A percentile compares a stretch with the other conserved stretches of the same genome.
Evolutionary conservation across 64 coral and sea anemone species (phyloP).

Genomic region (Pachyseris speciosa): DNA sequence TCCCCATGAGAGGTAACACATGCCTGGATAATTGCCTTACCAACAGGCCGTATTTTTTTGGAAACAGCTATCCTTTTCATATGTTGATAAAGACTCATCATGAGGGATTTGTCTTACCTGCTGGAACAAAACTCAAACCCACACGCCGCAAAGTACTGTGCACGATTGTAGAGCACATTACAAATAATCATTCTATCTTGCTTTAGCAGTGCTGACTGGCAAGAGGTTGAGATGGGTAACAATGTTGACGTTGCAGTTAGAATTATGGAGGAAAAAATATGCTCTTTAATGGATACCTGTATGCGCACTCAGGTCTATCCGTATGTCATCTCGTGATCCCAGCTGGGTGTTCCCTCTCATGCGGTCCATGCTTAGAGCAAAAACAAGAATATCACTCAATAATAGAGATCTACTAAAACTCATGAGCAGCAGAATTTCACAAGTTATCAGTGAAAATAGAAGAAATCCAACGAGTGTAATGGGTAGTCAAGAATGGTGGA

Average conservation of each 20-base stretch:
- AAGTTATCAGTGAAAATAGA: slow-evolving; percentile 47
- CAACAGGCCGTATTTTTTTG: slow-evolving; percentile 24
- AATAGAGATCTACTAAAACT: slow-evolving; percentile 31
- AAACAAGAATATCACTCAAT: slow-evolving; percentile 31
- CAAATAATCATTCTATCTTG: slow-evolving; percentile 48
- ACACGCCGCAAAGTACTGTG: slow-evolving; percentile 5
- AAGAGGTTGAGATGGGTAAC: slow-evolving; percentile 4
- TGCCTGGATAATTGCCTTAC: slow-evolving; percentile 48
- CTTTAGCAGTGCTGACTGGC: slow-evolving; percentile 48
- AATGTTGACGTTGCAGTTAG: slow-evolving; percentile 23
- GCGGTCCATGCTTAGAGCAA: not conserved
- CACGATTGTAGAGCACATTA: not conserved
- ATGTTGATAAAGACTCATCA: slow-evolving; percentile 26
- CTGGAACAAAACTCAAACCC: slow-evolving; percentile 42
- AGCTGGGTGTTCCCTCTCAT: slow-evolving; percentile 41
- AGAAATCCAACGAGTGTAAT: slow-evolving; percentile 33
- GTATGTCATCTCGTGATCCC: slow-evolving; percentile 66
- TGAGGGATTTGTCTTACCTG: slow-evolving; percentile 36
- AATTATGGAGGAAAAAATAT: slow-evolving; percentile 39
- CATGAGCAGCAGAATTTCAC: slow-evolving; percentile 25
- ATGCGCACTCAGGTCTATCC: slow-evolving; percentile 49
- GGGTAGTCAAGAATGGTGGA: slow-evolving; percentile 72
- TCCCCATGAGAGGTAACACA: slow-evolving; percentile 21
- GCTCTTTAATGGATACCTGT: slow-evolving; percentile 47
- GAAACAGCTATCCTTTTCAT: slow-evolving; percentile 18